Conservation (phyloP, 2,888 invertebrate species). For the Dasypogon diadema region DNA sequence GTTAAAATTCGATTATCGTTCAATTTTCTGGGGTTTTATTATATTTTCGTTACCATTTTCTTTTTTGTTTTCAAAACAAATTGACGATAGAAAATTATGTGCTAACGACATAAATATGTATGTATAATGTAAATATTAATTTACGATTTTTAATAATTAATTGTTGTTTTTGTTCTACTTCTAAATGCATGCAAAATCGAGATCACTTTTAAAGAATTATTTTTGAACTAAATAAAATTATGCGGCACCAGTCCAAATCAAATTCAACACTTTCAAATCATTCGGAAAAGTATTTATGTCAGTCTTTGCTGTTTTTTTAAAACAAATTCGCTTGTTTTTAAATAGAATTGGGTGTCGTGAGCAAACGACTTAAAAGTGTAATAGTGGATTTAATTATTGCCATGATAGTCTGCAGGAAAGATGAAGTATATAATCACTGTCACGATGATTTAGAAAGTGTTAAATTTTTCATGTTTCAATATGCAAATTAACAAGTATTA, state of each 20-base stretch:
- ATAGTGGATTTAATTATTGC: too few relatives aligned
- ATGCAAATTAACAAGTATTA: too few relatives aligned
- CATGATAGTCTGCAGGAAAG: too few relatives aligned
- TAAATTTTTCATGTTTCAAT: too few relatives aligned
- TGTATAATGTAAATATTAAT: not conserved
- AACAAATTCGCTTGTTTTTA: too few relatives aligned
- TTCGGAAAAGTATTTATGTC: too few relatives aligned
- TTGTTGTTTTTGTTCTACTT: not conserved
- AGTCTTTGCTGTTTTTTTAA: too few relatives aligned
- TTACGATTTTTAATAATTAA: not conserved
- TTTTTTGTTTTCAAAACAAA: not conserved
- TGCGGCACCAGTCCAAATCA: not conserved
- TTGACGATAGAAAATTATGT: not conserved
- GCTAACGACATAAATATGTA: not conserved
- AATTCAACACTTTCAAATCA: not conserved
- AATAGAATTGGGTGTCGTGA: too few relatives aligned
- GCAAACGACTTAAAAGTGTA: too few relatives aligned
- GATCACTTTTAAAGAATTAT: not conserved
- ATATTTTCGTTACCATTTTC: not conserved
- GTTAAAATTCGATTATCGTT: not conserved
- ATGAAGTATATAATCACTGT: too few relatives aligned
- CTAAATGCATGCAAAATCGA: not conserved
- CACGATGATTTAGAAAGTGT: too few relatives aligned
- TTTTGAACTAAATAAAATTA: not conserved
- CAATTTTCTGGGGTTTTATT: not conserved